Conservation (phyloP, 2,797 vertebrate species). For the Eupleurogrammus muticus region DNA sequence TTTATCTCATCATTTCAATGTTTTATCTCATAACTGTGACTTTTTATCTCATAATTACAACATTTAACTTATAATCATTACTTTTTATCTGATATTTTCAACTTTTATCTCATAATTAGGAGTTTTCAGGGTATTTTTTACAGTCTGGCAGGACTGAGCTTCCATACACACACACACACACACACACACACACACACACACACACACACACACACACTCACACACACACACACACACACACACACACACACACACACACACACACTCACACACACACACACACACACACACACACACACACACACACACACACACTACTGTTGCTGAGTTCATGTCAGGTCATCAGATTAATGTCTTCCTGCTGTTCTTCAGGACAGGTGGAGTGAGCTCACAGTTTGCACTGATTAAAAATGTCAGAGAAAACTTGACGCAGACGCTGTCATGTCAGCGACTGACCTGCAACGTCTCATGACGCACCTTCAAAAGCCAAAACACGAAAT, state of each 20-base stretch:
- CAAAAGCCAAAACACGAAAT: no score
- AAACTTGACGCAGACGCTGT: background rate
- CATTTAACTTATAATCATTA: no score
- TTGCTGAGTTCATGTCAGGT: slow-evolving; percentile 17
- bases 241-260: no score
- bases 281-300: slow-evolving; percentile 2
- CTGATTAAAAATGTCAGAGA: background rate
- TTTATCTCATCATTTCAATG: no score
- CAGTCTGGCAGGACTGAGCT: no score
- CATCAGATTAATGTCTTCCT: slow-evolving; percentile 8
- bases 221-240: background rate
- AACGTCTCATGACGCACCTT: background rate
- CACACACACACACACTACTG: background rate
- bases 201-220: background rate
- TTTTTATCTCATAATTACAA: no score
- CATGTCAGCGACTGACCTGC: background rate
- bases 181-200: background rate
- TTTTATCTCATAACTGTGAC: no score
- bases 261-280: background rate
- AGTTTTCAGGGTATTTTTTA: no score
- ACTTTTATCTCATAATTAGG: no score
- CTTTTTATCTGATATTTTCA: no score
- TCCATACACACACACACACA: background rate
- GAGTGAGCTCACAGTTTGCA: background rate
- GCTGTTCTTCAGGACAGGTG: background rate